Evolutionary conservation across 1,140 invertebrate genomes (phyloP).

Genomic region (Eumeta japonica): DNA sequence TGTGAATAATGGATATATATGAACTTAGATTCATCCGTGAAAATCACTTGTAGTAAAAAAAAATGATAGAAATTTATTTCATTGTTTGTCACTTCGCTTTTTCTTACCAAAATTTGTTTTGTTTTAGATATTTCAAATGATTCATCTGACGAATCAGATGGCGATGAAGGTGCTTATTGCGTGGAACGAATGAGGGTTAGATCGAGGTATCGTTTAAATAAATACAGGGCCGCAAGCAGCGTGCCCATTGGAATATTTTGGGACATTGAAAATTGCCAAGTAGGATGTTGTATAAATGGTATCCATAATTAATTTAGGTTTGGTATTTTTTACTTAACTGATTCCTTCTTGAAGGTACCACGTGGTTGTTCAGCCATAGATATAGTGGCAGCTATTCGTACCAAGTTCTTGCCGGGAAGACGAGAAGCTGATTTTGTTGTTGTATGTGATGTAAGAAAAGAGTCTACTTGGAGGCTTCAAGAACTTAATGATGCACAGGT

Average conservation of each 20-base stretch:
- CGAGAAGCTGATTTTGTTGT: slow-evolving; percentile 86
- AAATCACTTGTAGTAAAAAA: background rate
- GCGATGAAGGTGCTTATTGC: slow-evolving; percentile 27
- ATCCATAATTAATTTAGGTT: background rate
- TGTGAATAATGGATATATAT: slow-evolving; percentile 12
- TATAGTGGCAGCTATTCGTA: slow-evolving; percentile 75
- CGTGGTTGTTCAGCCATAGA: slow-evolving; percentile 76
- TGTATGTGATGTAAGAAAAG: slow-evolving; percentile 79
- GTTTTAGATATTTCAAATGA: slow-evolving; percentile 36
- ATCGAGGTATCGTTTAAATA: slow-evolving; percentile 38
- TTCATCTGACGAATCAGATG: slow-evolving; percentile 38
- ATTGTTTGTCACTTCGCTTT: background rate
- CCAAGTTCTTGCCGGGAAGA: slow-evolving; percentile 74
- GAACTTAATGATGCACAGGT: slow-evolving; percentile 89
- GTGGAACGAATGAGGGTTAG: slow-evolving; percentile 29
- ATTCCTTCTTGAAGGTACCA: slow-evolving; percentile 63
- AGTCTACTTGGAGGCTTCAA: slow-evolving; percentile 73
- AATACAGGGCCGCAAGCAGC: slow-evolving; percentile 20
- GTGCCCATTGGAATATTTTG: slow-evolving; percentile 85
- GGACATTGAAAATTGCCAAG: slow-evolving; percentile 90
- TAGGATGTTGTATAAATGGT: slow-evolving; percentile 13
- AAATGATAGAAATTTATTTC: background rate
- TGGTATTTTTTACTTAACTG: background rate
- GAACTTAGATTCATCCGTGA: background rate
- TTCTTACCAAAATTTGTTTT: background rate